These are phyloP conservation scores for Eurytoma californica DNA, from an alignment of 2,888 invertebrate species.

Conservation along the genomic window DNA sequence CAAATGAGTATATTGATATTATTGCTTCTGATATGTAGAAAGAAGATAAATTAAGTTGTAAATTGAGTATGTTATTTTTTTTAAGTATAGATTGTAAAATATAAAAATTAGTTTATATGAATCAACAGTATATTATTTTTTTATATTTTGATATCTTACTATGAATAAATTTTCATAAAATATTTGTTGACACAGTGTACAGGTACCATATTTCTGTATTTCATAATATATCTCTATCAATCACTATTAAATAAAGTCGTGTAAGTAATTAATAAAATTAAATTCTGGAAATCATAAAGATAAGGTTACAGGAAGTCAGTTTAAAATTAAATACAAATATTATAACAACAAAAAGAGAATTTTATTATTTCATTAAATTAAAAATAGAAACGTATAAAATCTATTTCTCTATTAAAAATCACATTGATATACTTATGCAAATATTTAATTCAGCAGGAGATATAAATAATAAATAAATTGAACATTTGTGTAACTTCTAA, in stretches of 20 bases:
- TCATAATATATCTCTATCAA: no score
- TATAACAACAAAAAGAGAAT: slow-evolving; percentile 29
- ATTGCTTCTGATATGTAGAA: background rate
- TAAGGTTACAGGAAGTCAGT: no score
- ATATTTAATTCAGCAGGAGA: slow-evolving; percentile 14
- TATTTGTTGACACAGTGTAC: no score
- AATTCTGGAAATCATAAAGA: background rate
- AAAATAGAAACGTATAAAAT: slow-evolving; percentile 31
- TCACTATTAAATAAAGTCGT: no score
- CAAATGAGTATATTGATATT: background rate
- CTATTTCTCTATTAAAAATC: slow-evolving; percentile 17
- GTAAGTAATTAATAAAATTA: background rate
- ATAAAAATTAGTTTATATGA: background rate
- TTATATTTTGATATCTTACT: no score
- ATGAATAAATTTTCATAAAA: no score
- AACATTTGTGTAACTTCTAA: background rate
- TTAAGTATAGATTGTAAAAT: background rate
- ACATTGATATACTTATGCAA: slow-evolving; percentile 32
- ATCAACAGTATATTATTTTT: no score
- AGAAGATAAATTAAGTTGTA: background rate
- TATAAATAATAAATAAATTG: slow-evolving; percentile 31
- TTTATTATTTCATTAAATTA: slow-evolving; percentile 35
- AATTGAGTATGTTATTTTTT: background rate
- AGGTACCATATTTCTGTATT: no score
- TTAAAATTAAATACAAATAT: background rate